Evolutionary conservation across 2,888 invertebrate genomes (phyloP).

Genomic region (Megaustenia siamemsis): DNA sequence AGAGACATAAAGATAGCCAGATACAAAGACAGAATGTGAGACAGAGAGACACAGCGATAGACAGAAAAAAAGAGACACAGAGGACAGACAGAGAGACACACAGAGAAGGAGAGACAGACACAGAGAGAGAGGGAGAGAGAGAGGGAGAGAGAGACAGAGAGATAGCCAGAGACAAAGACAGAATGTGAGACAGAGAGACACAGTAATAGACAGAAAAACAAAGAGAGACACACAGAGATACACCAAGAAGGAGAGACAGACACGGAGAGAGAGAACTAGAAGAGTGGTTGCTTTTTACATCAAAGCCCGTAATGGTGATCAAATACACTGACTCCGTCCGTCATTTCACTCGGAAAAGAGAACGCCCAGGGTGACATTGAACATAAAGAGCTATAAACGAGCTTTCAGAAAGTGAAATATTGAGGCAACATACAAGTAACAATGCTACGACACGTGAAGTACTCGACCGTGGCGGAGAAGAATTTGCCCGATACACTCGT

Average conservation of each 20-base stretch:
- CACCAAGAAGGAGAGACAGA: conserved; percentile 10
- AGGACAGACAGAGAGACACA: not conserved
- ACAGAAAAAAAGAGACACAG: conserved; percentile 19
- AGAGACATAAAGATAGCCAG: conserved; percentile 35
- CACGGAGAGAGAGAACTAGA: conserved; percentile 27
- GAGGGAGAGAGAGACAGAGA: conserved; percentile 41
- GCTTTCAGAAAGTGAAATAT: too few species aligned
- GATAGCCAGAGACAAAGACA: conserved; percentile 31
- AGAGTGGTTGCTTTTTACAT: too few species aligned
- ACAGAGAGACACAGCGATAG: conserved; percentile 29
- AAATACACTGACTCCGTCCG: too few species aligned
- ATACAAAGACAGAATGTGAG: conserved; percentile 33
- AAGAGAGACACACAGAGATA: conserved; percentile 1
- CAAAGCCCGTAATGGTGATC: too few species aligned
- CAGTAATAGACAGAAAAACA: conserved; percentile 20
- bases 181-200: conserved; percentile 35
- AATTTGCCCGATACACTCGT: too few species aligned
- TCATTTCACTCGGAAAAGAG: too few species aligned
- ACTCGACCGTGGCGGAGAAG: too few species aligned
- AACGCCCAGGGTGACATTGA: too few species aligned
- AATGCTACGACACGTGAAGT: too few species aligned
- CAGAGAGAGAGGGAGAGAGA: conserved; percentile 36
- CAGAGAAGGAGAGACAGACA: conserved; percentile 21
- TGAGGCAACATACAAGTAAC: too few species aligned
- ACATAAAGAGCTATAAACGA: too few species aligned